Base-by-base conservation (phyloP, 1,140 invertebrate species). In the Rhyzopertha dominica region DNA sequence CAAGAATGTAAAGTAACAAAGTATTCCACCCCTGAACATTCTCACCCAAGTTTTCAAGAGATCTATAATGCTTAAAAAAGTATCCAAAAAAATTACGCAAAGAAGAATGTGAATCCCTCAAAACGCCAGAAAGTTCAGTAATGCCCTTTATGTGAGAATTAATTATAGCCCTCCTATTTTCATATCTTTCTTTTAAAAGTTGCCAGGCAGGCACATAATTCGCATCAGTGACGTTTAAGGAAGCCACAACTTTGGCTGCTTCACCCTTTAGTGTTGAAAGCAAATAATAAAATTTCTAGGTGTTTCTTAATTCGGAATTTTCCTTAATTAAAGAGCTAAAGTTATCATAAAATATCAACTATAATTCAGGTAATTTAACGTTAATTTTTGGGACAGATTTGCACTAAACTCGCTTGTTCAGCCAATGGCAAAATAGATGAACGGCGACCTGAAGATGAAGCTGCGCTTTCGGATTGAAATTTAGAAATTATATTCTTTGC, bases 231-330 rank as follows among this genome's bases (percentile, higher is more conserved):
- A 35, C 32, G 8, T 35, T 20, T 17, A 35, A 35, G 4, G 32
- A 35, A 16, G 5, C 12, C 4, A 35, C 10, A 5, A 35, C 12
- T 8, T 35, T 35, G 10, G 32, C 32, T 5, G 32, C 5, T 5
- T 35, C 32, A 8, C 32, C 32, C 22, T 35, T 35, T 4, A 35
- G 17, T 9, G 16, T 19, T 4, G 32, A 35, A 19, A 19, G 18
- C 8, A 35, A 20, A 17, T 35, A 35, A 16, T n/a, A 35, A 18
- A 35, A 35, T 16, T 35, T 35, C 22, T 7, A n/a, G n/a, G n/a
- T n/a, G n/a, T n/a, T n/a, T n/a, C n/a, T n/a, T n/a, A n/a, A n/a
- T n/a, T n/a, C n/a, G n/a, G n/a, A n/a, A n/a, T n/a, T n/a, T n/a
- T n/a, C n/a, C n/a, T n/a, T n/a, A n/a, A n/a, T n/a, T n/a, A n/a